phyloP scores from a whole-genome alignment of 2,888 invertebrate species.

The Idaea straminata region DNA sequence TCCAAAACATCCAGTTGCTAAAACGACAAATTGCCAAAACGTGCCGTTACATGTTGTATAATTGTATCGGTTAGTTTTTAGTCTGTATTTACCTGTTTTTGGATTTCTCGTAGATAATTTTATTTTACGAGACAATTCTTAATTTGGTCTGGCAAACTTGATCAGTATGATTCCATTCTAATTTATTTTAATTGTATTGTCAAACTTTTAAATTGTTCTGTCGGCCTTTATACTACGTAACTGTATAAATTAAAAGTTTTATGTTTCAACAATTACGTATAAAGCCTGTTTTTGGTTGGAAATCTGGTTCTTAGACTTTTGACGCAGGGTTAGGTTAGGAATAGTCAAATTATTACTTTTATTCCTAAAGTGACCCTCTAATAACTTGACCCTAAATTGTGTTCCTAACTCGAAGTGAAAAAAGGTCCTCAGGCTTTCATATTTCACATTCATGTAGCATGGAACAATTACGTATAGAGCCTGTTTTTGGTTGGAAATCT shows the following conservation, averaged over 20 bases:
- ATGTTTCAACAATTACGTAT: background rate
- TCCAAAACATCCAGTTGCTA: too few relatives aligned
- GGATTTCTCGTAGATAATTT: background rate
- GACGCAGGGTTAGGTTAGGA: too few relatives aligned
- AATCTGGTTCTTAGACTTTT: too few relatives aligned
- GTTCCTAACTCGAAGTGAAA: too few relatives aligned
- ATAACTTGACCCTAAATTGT: too few relatives aligned
- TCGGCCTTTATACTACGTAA: background rate
- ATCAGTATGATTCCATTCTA: background rate
- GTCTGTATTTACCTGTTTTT: background rate
- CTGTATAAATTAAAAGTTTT: background rate
- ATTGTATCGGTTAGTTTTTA: background rate
- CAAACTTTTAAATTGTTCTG: conserved; percentile 1
- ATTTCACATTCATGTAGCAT: too few relatives aligned
- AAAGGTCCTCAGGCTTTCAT: too few relatives aligned
- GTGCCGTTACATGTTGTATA: background rate
- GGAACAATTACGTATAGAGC: too few relatives aligned
- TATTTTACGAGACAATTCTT: background rate
- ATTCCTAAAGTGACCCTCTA: too few relatives aligned
- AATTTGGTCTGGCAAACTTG: background rate
- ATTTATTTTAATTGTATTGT: conserved; percentile 1
- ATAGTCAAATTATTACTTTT: too few relatives aligned
- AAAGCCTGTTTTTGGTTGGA: background rate
- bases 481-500: too few relatives aligned
- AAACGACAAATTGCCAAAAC: too few relatives aligned